Evolutionary conservation across 2,113 vertebrate species (phyloP), one percentile per base, ranked within the genome.

Genomic region (Delphinapterus leucas): DNA sequence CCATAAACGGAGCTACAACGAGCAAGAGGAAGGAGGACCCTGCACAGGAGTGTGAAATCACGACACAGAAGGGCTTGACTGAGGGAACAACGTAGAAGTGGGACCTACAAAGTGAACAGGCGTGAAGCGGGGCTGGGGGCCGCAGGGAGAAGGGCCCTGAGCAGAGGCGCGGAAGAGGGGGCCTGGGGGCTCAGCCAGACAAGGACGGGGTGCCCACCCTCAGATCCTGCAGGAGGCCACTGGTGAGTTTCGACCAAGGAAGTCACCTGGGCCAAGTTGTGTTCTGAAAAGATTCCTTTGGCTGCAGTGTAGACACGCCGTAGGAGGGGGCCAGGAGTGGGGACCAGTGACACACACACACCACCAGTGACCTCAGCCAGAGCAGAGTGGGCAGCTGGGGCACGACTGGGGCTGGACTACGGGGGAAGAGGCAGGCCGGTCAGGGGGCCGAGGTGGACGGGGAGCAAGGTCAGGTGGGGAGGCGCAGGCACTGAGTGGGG

Each of bases 81-180:
- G 4, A 68, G 53, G 33, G 49, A 28, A 17, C 6, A 1, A 44
- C 0, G 4, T 0, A 53, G 15, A 5, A 5, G 17, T 2, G 33
- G n/a, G n/a, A 63, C 38, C 0, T 28, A 53, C 81, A 55, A 21
- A 58, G 44, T 21, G 60, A 55, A 17, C 3, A 18, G 31, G 23
- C 3, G 1, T 26, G 92, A 53, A 67, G 4, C 14, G 26, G 31
- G 36, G 7, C 33, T 10, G 47, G 11, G 61, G 15, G 33, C 9
- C 6, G 28, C 63, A 36, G 49, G 60, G 28, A 44, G 21, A 44
- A 49, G 15, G 31, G 0, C 23, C 25, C 55, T 53, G 55, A 44
- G 65, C 9, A 41, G 53, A 71, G 41, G 49, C 33, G 85, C 53
- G 31, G 60, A 33, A 36, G 36, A 74, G 17, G 33, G 92, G 18